Conservation (phyloP, 2,113 vertebrate species). For the Sciurus niger region DNA sequence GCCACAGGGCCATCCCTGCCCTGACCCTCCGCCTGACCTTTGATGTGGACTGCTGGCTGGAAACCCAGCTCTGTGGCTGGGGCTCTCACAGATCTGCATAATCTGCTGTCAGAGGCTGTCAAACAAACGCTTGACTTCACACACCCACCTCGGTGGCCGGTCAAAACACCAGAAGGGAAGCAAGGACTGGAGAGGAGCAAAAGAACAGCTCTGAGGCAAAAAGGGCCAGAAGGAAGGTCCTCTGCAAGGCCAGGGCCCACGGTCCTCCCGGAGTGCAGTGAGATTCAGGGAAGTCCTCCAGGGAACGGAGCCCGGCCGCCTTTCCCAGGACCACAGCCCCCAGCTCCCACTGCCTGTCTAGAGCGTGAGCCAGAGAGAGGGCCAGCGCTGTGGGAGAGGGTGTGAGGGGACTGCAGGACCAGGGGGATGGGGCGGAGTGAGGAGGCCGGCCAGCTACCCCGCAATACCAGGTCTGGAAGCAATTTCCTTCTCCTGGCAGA, state of each 20-base stretch:
- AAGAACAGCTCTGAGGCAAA: conserved; percentile 42
- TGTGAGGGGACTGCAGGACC: neutral
- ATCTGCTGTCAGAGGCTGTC: conserved; percentile 89
- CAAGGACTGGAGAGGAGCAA: neutral
- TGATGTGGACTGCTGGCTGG: conserved; percentile 82
- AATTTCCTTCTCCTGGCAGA: neutral
- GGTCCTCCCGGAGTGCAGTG: neutral
- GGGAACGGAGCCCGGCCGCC: too few species aligned
- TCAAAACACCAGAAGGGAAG: conserved; percentile 85
- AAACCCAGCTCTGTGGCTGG: conserved; percentile 80
- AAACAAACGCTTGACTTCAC: conserved; percentile 89
- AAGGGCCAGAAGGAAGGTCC: conserved; percentile 36
- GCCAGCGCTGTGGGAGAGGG: neutral
- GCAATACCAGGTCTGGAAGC: neutral
- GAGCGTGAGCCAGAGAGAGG: conserved; percentile 10
- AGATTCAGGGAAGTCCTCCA: neutral
- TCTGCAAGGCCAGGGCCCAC: conserved; percentile 66
- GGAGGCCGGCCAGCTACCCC: conserved; percentile 31
- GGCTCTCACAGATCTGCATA: conserved; percentile 85
- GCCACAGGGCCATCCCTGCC: conserved; percentile 79
- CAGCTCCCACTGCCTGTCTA: neutral
- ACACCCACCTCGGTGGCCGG: conserved; percentile 86
- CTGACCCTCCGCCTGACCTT: conserved; percentile 83
- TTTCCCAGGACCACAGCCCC: rapidly evolving
- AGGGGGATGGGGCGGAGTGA: rapidly evolving